A percentile compares a stretch with the other conserved stretches of the same genome.
phyloP scores from a whole-genome alignment of 2,113 vertebrate genomes.

The Pygoscelis antarcticus region DNA sequence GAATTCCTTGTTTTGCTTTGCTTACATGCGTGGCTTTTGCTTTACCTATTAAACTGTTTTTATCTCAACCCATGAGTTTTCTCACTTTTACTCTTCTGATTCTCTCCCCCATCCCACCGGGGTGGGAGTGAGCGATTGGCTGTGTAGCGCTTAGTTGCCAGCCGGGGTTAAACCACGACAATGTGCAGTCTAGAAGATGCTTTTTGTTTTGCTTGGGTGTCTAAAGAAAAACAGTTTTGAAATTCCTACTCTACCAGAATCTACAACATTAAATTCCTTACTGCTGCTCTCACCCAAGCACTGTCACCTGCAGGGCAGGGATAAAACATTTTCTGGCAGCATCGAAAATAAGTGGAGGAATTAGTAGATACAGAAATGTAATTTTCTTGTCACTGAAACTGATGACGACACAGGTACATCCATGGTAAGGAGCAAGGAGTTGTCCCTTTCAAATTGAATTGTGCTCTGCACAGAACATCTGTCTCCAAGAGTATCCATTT shows the following conservation, averaged over 20 bases:
- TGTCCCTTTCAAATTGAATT: neutral
- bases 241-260: neutral
- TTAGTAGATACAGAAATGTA: neutral
- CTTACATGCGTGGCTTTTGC: no score
- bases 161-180: no score
- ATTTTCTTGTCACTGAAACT: neutral
- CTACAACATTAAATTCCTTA: neutral
- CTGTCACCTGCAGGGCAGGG: neutral
- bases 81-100: no score
- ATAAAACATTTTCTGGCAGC: neutral
- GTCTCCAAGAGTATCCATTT: neutral
- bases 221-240: neutral
- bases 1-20: no score
- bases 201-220: neutral
- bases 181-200: neutral
- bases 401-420: neutral
- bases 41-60: no score
- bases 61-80: no score
- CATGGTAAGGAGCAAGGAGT: neutral
- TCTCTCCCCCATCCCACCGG: no score
- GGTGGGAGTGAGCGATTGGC: no score
- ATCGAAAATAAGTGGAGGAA: neutral
- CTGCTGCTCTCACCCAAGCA: neutral
- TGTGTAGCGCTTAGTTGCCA: no score
- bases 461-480: neutral